Conservation (phyloP, 2,797 vertebrate species). For the Salmo trutta region DNA sequence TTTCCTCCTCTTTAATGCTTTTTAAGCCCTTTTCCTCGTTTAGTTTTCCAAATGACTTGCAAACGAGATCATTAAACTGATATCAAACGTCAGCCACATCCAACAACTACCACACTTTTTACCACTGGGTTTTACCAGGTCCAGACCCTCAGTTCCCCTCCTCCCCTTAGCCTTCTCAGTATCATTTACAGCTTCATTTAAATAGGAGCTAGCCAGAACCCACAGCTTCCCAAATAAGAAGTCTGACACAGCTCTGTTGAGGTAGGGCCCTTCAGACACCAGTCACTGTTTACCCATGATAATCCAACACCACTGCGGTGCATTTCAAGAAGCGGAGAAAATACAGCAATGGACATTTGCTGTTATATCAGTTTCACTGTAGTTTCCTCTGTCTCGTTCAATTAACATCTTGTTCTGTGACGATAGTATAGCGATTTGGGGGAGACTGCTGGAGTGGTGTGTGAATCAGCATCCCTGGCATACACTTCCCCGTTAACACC, state of each 20-base stretch:
- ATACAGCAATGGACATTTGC: neutral
- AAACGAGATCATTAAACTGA: slow-evolving; percentile 60
- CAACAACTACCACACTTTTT: slow-evolving; percentile 45
- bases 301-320: neutral
- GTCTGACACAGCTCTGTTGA: slow-evolving; percentile 36
- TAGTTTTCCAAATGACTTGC: slow-evolving; percentile 38
- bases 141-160: slow-evolving; percentile 31
- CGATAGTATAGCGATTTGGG: neutral
- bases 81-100: slow-evolving; percentile 71
- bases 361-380: neutral
- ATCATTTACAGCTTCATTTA: slow-evolving; percentile 64
- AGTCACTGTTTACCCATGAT: slow-evolving; percentile 30
- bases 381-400: neutral
- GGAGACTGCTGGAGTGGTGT: neutral
- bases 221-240: slow-evolving; percentile 63
- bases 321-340: neutral
- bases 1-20: neutral
- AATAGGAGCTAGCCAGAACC: slow-evolving; percentile 58
- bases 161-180: slow-evolving; percentile 34
- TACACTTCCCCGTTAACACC: neutral
- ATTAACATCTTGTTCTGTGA: neutral
- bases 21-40: slow-evolving; percentile 36
- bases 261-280: slow-evolving; percentile 43
- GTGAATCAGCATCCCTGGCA: neutral
- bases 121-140: slow-evolving; percentile 45